These are phyloP conservation scores for Mustelus asterias DNA, from an alignment of 2,113 vertebrate species.

Conservation along the genomic window DNA sequence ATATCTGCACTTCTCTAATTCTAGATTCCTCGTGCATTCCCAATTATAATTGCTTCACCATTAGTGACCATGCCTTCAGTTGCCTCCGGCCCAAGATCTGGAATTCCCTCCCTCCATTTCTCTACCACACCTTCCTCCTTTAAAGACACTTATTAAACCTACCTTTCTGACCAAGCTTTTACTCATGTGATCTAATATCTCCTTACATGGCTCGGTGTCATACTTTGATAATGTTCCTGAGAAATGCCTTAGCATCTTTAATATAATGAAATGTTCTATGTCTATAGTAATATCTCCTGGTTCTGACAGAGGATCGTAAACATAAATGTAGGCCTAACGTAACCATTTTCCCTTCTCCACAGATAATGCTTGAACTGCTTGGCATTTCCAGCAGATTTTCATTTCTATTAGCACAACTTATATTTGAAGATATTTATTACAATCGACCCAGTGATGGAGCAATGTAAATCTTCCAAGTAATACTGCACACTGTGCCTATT, in stretches of 20 bases:
- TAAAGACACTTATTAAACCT: too few species aligned
- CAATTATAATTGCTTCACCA: background rate
- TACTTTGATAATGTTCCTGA: too few species aligned
- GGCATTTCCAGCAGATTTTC: background rate
- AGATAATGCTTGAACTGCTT: background rate
- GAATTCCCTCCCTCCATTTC: too few species aligned
- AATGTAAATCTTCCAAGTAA: background rate
- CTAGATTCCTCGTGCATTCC: background rate
- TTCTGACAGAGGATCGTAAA: background rate
- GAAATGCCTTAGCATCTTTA: too few species aligned
- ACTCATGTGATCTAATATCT: too few species aligned
- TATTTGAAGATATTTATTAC: background rate
- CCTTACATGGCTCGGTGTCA: too few species aligned
- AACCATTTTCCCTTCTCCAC: background rate
- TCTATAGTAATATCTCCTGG: background rate
- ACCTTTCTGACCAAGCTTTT: too few species aligned
- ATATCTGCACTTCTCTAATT: background rate
- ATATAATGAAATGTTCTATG: too few species aligned
- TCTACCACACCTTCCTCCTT: too few species aligned
- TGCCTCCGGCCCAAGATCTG: too few species aligned
- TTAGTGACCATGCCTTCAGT: too few species aligned
- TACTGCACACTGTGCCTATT: background rate
- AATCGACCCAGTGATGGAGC: background rate
- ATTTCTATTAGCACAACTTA: background rate
- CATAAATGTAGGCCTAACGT: background rate